These are phyloP conservation scores for Macrosteles quadrilineatus DNA, from an alignment of 1,140 invertebrate species.

Conservation along the genomic window DNA sequence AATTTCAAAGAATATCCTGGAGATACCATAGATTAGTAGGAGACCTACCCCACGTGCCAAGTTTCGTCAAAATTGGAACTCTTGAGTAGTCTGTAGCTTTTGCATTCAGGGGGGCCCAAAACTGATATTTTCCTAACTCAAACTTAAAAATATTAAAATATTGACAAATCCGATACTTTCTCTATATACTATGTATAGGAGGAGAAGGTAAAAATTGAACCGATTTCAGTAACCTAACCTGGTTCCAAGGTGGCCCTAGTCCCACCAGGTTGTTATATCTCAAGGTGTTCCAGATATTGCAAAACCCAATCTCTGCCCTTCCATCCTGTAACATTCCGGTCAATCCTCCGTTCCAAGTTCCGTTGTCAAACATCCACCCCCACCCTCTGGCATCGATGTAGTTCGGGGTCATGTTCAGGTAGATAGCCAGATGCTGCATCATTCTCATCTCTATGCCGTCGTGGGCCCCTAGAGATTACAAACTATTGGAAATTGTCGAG, in stretches of 20 bases:
- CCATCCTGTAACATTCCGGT: background rate
- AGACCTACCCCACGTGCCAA: no score
- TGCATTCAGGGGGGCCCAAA: no score
- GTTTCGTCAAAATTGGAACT: no score
- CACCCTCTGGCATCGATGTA: background rate
- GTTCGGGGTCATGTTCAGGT: background rate
- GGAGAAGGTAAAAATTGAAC: no score
- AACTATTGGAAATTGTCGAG: no score
- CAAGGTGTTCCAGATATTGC: background rate
- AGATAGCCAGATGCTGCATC: background rate
- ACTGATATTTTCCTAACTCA: no score
- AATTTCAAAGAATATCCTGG: no score
- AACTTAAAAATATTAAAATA: no score
- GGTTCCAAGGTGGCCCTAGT: background rate
- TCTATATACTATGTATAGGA: no score
- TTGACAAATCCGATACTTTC: no score
- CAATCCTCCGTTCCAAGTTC: background rate
- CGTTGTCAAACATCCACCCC: background rate
- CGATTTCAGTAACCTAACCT: background rate
- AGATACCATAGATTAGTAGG: no score
- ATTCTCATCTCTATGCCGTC: background rate
- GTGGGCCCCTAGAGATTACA: background rate
- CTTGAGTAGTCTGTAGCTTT: no score
- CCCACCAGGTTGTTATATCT: background rate
- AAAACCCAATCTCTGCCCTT: background rate